Base-by-base conservation (phyloP, 1,140 invertebrate species). In the Drosophila lowei region DNA sequence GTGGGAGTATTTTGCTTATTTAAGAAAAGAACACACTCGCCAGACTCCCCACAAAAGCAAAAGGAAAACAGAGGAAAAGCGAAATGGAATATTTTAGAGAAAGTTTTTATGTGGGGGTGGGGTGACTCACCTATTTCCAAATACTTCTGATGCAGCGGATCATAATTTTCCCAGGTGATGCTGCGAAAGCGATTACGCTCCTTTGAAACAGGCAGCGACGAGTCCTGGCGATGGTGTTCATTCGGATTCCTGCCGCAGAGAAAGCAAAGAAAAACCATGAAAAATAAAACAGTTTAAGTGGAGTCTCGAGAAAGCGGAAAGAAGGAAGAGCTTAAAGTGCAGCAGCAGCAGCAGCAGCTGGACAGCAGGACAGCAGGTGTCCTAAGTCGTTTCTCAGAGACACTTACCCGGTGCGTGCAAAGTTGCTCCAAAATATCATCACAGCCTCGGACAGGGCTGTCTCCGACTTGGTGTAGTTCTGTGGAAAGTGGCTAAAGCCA, bases 401-500 rank as follows among this genome's bases (percentile, higher is more conserved):
- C 61, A 72, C 53, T 80, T 93, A 99, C 98, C 98, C 98, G 15
- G 96, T 97, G 91, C 97, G 96, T 5, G 97, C 97, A 91, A 99
- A 99, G 93, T 99, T 99, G n/a, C 97, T 96, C 92, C 98, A 96
- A 90, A 98, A 98, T 50, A 96, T 94, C 93, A 99, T 99, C 52
- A 98, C 96, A 52, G 96, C 96, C 92, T 99, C 97, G 0, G 97
- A 96, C 7, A 99, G 92, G 15, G 95, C 94, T 43, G 96, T 94
- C 92, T 99, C 98, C 13, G 95, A 94, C 90, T 96, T 96, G 15
- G 96, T 98, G 92, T 98, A 99, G 92, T 98, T 97, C n/a, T 86
- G 94, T 16, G 95, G 95, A 91, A 97, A 98, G 78, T 96, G 95
- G 52, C 95, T 95, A 44, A 97, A 93, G 3, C 95, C 95, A 41